phyloP scores from a whole-genome alignment of 2,797 vertebrate genomes.

The Chiroxiphia lanceolata region DNA sequence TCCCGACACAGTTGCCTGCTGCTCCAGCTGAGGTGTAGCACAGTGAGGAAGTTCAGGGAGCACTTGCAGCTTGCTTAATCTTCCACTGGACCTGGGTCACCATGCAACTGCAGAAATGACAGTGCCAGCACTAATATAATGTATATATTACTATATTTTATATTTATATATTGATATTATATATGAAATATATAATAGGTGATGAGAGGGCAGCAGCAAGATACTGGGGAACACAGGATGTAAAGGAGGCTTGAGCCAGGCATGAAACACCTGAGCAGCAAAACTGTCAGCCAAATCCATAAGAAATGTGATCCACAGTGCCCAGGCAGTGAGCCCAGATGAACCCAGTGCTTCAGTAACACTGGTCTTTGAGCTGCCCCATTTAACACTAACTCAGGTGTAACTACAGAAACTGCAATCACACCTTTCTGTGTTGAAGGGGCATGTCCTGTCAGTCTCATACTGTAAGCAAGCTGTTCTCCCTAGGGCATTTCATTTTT shows the following conservation, averaged over 20 bases:
- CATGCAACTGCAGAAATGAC: neutral
- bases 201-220: neutral
- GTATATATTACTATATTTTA: no score
- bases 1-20: accelerated
- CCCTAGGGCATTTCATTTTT: neutral
- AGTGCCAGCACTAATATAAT: neutral
- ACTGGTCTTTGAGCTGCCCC: neutral
- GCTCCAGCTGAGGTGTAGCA: neutral
- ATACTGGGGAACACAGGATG: neutral
- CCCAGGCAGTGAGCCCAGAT: neutral
- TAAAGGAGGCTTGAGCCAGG: neutral
- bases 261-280: neutral
- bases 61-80: neutral
- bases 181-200: neutral
- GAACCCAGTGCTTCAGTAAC: neutral
- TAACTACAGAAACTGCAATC: neutral
- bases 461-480: neutral
- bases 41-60: neutral
- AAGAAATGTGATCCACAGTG: neutral
- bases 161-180: no score
- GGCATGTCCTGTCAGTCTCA: neutral
- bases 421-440: neutral
- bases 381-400: neutral
- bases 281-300: neutral
- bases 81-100: neutral